Evolutionary conservation across 2,797 vertebrate genomes (phyloP).

Genomic region (Sebastes nivosus): DNA sequence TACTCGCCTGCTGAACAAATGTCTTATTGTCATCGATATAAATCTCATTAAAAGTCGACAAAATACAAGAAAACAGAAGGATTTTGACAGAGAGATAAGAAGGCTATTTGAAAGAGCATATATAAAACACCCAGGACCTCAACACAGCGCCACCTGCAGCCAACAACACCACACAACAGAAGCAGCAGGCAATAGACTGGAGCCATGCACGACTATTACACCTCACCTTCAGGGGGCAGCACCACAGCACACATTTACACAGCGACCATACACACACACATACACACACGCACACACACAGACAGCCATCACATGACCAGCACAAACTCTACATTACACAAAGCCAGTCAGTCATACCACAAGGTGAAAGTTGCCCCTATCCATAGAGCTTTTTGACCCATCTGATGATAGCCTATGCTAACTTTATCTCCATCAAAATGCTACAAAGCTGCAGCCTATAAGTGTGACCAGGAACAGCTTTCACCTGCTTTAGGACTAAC

Average conservation of each 20-base stretch:
- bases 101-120: slow-evolving; percentile 1
- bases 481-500: slow-evolving; percentile 53
- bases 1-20: background rate
- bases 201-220: slow-evolving; percentile 71
- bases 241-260: slow-evolving; percentile 23
- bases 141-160: slow-evolving; percentile 52
- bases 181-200: slow-evolving; percentile 64
- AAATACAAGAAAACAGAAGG: background rate
- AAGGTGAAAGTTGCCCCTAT: slow-evolving; percentile 65
- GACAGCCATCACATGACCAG: slow-evolving; percentile 22
- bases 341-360: slow-evolving; percentile 36
- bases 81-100: background rate
- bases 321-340: slow-evolving; percentile 31
- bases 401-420: slow-evolving; percentile 8
- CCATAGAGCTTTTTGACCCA: slow-evolving; percentile 7
- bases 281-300: slow-evolving; percentile 6
- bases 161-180: slow-evolving; percentile 56
- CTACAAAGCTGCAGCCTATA: background rate
- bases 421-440: slow-evolving; percentile 13
- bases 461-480: slow-evolving; percentile 58
- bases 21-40: background rate
- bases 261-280: slow-evolving; percentile 6
- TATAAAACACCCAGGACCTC: slow-evolving; percentile 16
- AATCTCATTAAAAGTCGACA: background rate
- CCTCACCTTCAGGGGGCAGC: slow-evolving; percentile 37